Conservation (phyloP, 2,797 vertebrate genomes). For the Tympanoctomys barrerae region DNA sequence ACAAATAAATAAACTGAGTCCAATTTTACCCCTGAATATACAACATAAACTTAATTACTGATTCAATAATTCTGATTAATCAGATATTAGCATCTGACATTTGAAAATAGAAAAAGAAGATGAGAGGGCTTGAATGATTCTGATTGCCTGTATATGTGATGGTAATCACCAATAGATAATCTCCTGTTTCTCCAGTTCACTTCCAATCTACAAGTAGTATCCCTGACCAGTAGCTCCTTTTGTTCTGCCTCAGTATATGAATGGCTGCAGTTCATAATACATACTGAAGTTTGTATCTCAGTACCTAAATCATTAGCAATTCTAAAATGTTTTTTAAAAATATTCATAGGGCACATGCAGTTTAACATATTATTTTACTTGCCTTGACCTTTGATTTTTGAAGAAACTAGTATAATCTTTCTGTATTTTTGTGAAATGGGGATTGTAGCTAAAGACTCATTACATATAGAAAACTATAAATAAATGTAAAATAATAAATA, state of each 20-base stretch:
- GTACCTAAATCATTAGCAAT: not conserved
- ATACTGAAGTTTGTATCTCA: slow-evolving; percentile 25
- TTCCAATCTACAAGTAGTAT: not conserved
- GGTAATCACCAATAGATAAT: slow-evolving; percentile 51
- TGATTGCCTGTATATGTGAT: not conserved
- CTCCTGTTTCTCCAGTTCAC: not conserved
- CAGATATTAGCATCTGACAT: not conserved
- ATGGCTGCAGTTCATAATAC: not conserved
- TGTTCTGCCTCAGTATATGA: not conserved
- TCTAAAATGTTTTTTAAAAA: slow-evolving; percentile 62
- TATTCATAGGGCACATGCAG: not conserved
- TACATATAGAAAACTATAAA: slow-evolving; percentile 35
- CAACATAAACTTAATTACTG: slow-evolving; percentile 67
- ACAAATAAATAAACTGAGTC: slow-evolving; percentile 72
- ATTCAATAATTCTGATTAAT: slow-evolving; percentile 66
- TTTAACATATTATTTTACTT: slow-evolving; percentile 39
- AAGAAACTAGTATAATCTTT: not conserved
- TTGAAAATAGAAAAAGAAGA: slow-evolving; percentile 55
- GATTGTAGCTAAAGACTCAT: not conserved
- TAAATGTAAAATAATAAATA: not conserved
- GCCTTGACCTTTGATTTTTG: slow-evolving; percentile 35
- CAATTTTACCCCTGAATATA: slow-evolving; percentile 33
- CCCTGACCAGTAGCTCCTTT: not conserved
- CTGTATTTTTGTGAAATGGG: not conserved
- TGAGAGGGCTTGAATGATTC: slow-evolving; percentile 50